Base-by-base conservation (phyloP, 2,888 invertebrate species). In the Ectobius pallidus region DNA sequence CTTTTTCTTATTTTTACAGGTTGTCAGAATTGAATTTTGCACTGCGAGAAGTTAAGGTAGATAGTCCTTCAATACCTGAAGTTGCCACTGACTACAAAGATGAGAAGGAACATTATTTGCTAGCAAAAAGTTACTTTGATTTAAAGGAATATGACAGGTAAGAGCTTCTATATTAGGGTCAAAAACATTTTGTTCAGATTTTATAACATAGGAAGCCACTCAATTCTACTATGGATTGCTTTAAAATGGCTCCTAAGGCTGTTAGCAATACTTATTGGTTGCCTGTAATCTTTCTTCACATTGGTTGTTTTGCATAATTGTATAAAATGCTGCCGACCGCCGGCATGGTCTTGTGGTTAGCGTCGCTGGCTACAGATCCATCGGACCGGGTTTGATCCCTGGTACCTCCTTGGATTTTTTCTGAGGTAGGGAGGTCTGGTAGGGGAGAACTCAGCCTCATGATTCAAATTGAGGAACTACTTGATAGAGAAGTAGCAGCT, bases 41-140 rank as follows among this genome's bases (percentile, higher is more conserved):
- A 0, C 80, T 96, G 55, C 88, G 87, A 79, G 88, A 92, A 78
- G 86, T 91, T 32, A 88, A 90, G 81, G 79, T 89, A 71, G 79
- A 80, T 6, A 73, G 75, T 30, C 71, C 77, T 7, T 74, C 78
- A 22, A n/a, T n/a, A n/a, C n/a, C n/a, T n/a, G 46, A 67, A 49
- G 67, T 71, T 25, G 80, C 82, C 52, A 82, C 85, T 55, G 86
- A 87, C 76, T 89, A 90, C 70, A 85, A 84, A 30, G 88, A 90
- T 72, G 93, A 94, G 78, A 86, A 87, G 75, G 93, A 93, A 79
- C 84, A 86, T 27, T 96, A 93, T 81, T 86, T 88, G 49, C 82
- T 96, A 77, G 94, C 95, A 0, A 95, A 94, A 82, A 91, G 92
- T 75, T 96, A 94, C 81, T 96, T 96, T 81, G 95, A 97, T 83